Conservation (phyloP, 2,888 invertebrate genomes). For the Cephus sareptanus region DNA sequence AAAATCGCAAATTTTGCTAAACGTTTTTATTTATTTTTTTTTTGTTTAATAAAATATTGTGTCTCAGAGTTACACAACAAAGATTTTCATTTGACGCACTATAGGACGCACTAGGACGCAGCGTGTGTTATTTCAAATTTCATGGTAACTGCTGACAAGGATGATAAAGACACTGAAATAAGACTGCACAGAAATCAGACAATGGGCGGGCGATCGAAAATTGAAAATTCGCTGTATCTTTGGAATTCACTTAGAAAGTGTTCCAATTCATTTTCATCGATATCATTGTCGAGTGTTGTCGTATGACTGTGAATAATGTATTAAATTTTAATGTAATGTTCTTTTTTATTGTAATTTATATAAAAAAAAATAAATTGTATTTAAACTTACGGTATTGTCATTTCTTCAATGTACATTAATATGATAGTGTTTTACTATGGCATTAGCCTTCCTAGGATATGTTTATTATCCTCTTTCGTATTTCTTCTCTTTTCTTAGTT, state of each 20-base stretch:
- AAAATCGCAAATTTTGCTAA: not conserved
- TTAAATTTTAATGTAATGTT: too few species aligned
- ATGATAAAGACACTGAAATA: not conserved
- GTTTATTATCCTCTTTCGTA: too few species aligned
- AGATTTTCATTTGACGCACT: not conserved
- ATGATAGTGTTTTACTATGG: too few species aligned
- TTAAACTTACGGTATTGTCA: not conserved
- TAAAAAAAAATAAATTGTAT: not conserved
- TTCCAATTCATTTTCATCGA: too few species aligned
- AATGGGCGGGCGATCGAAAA: not conserved
- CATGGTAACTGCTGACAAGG: not conserved
- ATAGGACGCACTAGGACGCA: not conserved
- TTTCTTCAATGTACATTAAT: not conserved
- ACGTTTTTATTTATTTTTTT: not conserved
- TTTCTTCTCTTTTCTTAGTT: too few species aligned
- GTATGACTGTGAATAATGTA: too few species aligned
- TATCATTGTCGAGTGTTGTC: too few species aligned
- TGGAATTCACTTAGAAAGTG: too few species aligned
- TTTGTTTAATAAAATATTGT: not conserved
- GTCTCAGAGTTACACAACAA: not conserved
- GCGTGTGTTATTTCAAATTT: not conserved
- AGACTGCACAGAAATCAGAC: not conserved
- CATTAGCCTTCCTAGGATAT: too few species aligned
- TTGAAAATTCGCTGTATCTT: not conserved
- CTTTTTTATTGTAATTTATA: too few species aligned